Evolutionary conservation across 1,140 invertebrate species (phyloP).

Genomic region (Bombus fervidus): DNA sequence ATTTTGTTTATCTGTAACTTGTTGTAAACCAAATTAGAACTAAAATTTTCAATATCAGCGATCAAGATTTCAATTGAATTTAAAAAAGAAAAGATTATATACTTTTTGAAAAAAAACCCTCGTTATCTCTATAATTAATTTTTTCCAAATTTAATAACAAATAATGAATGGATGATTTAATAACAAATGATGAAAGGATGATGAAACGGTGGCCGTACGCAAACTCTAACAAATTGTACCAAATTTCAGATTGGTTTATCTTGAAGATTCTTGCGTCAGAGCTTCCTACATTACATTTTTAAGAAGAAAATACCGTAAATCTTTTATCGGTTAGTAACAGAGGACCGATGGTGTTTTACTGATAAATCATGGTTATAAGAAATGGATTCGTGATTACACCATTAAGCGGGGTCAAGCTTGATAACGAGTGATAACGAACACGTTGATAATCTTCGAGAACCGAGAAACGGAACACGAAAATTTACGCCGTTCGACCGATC

Average conservation of each 20-base stretch:
- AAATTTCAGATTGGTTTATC: neutral
- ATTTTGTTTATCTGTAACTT: no score
- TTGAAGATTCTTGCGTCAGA: neutral
- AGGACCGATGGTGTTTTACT: neutral
- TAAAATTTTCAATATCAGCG: no score
- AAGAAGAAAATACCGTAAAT: neutral
- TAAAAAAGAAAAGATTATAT: neutral
- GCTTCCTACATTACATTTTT: neutral
- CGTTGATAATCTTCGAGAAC: neutral
- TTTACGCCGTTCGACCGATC: neutral
- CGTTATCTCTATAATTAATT: no score
- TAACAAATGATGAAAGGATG: neutral
- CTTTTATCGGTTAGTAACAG: neutral
- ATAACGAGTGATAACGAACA: conserved; percentile 15
- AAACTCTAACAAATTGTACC: neutral
- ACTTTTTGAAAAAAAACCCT: neutral
- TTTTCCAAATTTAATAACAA: neutral
- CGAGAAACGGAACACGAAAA: neutral
- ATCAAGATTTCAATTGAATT: no score
- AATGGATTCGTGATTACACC: neutral
- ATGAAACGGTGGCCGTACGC: neutral
- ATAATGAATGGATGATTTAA: no score
- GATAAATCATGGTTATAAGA: conserved; percentile 12
- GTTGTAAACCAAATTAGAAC: no score
- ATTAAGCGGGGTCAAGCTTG: conserved; percentile 25